Evolutionary conservation across 2,113 vertebrate genomes (phyloP).

Genomic region (Plecturocebus donacophilus): DNA sequence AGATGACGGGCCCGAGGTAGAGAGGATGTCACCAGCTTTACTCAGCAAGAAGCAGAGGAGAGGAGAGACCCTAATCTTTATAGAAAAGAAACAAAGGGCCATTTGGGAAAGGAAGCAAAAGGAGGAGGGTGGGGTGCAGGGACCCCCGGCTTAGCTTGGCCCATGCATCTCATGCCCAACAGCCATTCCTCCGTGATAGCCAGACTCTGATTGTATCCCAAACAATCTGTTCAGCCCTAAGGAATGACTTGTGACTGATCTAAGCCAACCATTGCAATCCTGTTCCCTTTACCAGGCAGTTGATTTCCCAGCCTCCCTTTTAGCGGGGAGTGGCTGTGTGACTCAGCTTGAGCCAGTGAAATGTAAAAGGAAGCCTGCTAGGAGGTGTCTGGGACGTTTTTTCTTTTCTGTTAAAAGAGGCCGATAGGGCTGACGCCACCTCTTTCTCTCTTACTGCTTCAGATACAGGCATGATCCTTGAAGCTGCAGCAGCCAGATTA

Average conservation of each 20-base stretch:
- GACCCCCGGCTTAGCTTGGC: neutral
- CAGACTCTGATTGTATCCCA: neutral
- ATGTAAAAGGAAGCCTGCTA: neutral
- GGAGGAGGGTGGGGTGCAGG: neutral
- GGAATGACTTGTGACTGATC: neutral
- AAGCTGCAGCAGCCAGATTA: neutral
- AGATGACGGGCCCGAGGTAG: neutral
- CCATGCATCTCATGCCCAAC: no score
- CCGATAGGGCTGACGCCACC: neutral
- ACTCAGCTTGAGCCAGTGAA: neutral
- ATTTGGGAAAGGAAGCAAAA: neutral
- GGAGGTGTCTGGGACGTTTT: neutral
- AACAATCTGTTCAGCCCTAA: no score
- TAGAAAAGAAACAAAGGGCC: neutral
- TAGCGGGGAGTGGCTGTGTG: neutral
- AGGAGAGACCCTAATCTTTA: neutral
- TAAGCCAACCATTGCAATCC: neutral
- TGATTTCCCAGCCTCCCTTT: neutral
- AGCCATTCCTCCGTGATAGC: neutral
- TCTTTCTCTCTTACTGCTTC: neutral
- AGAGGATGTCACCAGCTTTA: neutral
- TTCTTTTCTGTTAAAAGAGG: neutral
- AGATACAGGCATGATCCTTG: rapidly evolving
- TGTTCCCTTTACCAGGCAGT: neutral
- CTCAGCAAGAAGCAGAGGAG: neutral